Evolutionary conservation across 2,888 invertebrate species (phyloP).

Genomic region (Saturnia japonica): DNA sequence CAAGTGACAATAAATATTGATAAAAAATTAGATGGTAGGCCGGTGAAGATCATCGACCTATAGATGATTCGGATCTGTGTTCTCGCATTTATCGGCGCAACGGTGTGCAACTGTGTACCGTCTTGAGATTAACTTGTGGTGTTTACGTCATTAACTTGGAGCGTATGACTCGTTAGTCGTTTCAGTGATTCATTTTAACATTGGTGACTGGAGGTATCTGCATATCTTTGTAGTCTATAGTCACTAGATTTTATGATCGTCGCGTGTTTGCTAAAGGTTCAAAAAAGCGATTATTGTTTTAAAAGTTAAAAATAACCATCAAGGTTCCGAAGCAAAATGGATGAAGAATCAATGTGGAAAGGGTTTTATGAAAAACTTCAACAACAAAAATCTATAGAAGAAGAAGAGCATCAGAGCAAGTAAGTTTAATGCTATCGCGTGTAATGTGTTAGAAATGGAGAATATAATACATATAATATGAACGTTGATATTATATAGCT

Average conservation of each 20-base stretch:
- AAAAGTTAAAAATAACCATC: conserved; percentile 16
- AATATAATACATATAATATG: not conserved
- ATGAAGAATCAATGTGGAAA: conserved; percentile 91
- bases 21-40: conserved; percentile 19
- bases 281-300: conserved; percentile 14
- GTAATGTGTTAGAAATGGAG: conserved; percentile 3
- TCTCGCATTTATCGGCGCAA: conserved; percentile 30
- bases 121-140: conserved; percentile 45
- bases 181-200: conserved; percentile 60
- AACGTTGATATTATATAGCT: not conserved
- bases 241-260: conserved; percentile 23
- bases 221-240: conserved; percentile 43
- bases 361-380: conserved; percentile 86
- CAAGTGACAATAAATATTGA: conserved; percentile 25
- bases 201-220: conserved; percentile 47
- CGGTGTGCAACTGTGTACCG: conserved; percentile 38
- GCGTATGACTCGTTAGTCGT: conserved; percentile 61
- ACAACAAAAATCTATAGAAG: conserved; percentile 83
- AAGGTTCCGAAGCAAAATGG: conserved; percentile 54
- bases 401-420: conserved; percentile 86
- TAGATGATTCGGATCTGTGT: conserved; percentile 35
- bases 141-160: conserved; percentile 69
- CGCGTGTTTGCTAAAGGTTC: conserved; percentile 18
- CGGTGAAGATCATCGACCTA: conserved; percentile 52
- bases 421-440: conserved; percentile 56